Percentiles rank a stretch among this genome's conserved stretches.
Evolutionary conservation across 2,797 vertebrate genomes (phyloP).

Genomic region (Lepus oiostolus): DNA sequence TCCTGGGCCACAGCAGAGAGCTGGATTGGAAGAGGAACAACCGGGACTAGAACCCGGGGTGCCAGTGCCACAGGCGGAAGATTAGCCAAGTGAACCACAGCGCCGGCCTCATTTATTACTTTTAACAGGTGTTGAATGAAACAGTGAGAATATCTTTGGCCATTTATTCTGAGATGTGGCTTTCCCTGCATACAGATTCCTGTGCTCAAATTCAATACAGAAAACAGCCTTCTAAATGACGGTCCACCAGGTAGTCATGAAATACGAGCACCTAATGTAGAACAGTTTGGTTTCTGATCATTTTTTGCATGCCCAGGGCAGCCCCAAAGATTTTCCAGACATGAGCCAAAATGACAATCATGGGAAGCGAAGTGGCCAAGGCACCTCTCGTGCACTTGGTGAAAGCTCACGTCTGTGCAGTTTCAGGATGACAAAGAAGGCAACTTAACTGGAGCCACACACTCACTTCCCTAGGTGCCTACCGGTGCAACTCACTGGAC

Average conservation of each 20-base stretch:
- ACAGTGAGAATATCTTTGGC: neutral
- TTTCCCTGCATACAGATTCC: neutral
- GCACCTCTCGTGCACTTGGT: neutral
- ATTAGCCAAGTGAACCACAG: too few relatives aligned
- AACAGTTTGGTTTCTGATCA: constrained; percentile 54
- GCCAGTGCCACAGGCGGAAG: too few relatives aligned
- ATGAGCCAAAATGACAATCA: neutral
- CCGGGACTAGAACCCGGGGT: too few relatives aligned
- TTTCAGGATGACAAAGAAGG: neutral
- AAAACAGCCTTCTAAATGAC: constrained; percentile 19
- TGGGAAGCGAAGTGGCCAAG: constrained; percentile 49
- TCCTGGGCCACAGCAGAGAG: too few relatives aligned
- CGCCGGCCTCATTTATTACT: too few relatives aligned
- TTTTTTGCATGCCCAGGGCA: constrained; percentile 63
- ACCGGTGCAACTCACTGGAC: neutral
- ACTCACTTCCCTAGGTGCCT: neutral
- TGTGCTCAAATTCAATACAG: neutral
- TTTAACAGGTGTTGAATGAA: neutral
- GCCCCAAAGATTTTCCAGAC: constrained; percentile 29
- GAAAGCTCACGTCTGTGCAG: neutral
- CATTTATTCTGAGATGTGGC: constrained; percentile 1
- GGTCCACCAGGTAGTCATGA: constrained; percentile 30
- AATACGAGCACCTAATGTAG: constrained; percentile 13
- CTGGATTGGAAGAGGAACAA: too few relatives aligned
- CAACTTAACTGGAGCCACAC: neutral